These are phyloP conservation scores for Griposia aprilina DNA, from an alignment of 2,888 invertebrate species.

Conservation along the genomic window DNA sequence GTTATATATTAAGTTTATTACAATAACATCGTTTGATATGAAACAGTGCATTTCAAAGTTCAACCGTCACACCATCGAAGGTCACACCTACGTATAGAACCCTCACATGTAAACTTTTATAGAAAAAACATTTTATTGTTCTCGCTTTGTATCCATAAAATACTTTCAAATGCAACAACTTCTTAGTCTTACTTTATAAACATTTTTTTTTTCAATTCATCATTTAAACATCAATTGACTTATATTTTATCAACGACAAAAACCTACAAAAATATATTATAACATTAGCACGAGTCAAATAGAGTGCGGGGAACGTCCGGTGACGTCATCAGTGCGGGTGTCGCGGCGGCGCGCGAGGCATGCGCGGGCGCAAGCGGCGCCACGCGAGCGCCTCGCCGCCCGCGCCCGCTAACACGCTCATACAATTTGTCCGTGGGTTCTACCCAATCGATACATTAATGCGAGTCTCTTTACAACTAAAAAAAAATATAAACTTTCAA, in stretches of 20 bases:
- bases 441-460: slow-evolving; percentile 80
- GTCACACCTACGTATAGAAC: slow-evolving; percentile 82
- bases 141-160: slow-evolving; percentile 90
- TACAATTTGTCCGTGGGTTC: slow-evolving; percentile 74
- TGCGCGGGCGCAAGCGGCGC: slow-evolving; percentile 36
- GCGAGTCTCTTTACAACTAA: slow-evolving; percentile 85
- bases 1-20: slow-evolving; percentile 76
- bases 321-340: slow-evolving; percentile 69
- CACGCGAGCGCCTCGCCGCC: slow-evolving; percentile 42
- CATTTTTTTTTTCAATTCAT: slow-evolving; percentile 88
- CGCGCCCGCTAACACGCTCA: slow-evolving; percentile 59
- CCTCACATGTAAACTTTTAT: slow-evolving; percentile 89
- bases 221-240: slow-evolving; percentile 89
- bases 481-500: slow-evolving; percentile 89
- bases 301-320: slow-evolving; percentile 80
- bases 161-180: slow-evolving; percentile 91
- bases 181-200: slow-evolving; percentile 90
- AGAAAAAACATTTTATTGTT: slow-evolving; percentile 90
- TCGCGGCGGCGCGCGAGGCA: slow-evolving; percentile 63
- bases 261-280: slow-evolving; percentile 90
- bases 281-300: slow-evolving; percentile 88
- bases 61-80: slow-evolving; percentile 83
- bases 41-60: slow-evolving; percentile 86
- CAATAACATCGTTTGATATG: slow-evolving; percentile 87
- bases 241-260: slow-evolving; percentile 89